A percentile compares a stretch with the other conserved stretches of the same genome.
These are phyloP conservation scores for Bombus balteatus DNA, from an alignment of 1,140 invertebrate species.

Conservation along the genomic window DNA sequence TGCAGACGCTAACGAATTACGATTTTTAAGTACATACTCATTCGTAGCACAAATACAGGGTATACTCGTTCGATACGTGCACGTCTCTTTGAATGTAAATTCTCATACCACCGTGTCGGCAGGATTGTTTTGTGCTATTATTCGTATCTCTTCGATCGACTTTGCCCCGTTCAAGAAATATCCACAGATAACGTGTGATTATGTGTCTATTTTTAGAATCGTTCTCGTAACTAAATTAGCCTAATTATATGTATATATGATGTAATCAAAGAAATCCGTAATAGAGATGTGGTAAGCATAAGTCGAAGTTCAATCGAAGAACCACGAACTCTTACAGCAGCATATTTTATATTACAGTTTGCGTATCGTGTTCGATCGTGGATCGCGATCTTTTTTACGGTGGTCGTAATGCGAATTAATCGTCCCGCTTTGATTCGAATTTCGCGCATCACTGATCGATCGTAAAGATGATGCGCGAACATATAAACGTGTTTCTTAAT, in stretches of 20 bases:
- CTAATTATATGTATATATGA: neutral
- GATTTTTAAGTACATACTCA: slow-evolving; percentile 64
- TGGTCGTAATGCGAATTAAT: slow-evolving; percentile 12
- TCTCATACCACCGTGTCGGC: slow-evolving; percentile 29
- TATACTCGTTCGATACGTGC: neutral
- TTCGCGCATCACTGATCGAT: neutral
- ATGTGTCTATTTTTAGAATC: neutral
- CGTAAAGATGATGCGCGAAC: neutral
- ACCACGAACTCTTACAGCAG: neutral
- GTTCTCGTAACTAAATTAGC: neutral
- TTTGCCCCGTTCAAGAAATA: neutral
- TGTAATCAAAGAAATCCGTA: neutral
- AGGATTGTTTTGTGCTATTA: slow-evolving; percentile 55
- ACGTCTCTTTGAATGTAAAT: slow-evolving; percentile 22
- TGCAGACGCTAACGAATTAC: slow-evolving; percentile 58
- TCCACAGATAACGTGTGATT: neutral
- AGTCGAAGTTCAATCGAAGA: slow-evolving; percentile 3
- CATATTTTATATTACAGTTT: neutral
- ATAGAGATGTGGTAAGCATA: neutral
- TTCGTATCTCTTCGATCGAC: slow-evolving; percentile 27
- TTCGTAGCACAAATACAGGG: slow-evolving; percentile 54
- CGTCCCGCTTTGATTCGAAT: slow-evolving; percentile 17
- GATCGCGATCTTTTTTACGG: neutral
- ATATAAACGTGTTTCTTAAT: slow-evolving; percentile 34
- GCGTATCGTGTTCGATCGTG: neutral